phyloP scores from a whole-genome alignment of 2,113 vertebrate genomes.

The Seriola quinqueradiata region DNA sequence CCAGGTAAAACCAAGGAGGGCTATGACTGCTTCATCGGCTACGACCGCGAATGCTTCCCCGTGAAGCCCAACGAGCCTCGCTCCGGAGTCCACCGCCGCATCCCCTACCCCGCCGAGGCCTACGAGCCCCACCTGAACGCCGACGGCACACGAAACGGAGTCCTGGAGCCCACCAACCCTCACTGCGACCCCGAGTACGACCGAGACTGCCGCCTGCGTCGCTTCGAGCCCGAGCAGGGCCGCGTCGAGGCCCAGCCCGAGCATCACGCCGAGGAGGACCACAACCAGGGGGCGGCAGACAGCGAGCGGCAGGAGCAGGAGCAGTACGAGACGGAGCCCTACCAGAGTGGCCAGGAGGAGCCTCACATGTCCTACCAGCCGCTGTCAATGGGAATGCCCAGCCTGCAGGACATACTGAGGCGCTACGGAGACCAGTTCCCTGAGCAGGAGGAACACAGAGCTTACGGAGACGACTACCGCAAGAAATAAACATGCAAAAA shows the following conservation, averaged over 20 bases:
- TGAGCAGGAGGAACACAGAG: slow-evolving; percentile 80
- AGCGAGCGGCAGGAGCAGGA: slow-evolving; percentile 72
- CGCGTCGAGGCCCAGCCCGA: slow-evolving; percentile 35
- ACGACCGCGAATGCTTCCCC: slow-evolving; percentile 84
- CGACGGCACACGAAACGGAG: slow-evolving; percentile 75
- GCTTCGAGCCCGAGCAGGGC: slow-evolving; percentile 63
- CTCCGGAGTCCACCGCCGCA: slow-evolving; percentile 60
- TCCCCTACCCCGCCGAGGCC: slow-evolving; percentile 60
- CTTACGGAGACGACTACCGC: slow-evolving; percentile 82
- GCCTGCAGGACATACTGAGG: slow-evolving; percentile 83
- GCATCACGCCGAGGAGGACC: slow-evolving; percentile 52
- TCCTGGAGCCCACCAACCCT: slow-evolving; percentile 81
- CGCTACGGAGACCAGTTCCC: slow-evolving; percentile 78
- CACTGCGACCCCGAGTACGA: slow-evolving; percentile 87
- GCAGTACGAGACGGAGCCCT: slow-evolving; percentile 78
- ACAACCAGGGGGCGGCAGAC: slow-evolving; percentile 62
- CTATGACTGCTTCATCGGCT: slow-evolving; percentile 85
- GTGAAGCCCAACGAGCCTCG: slow-evolving; percentile 66
- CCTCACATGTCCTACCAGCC: slow-evolving; percentile 74
- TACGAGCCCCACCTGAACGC: slow-evolving; percentile 82
- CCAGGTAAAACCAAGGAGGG: slow-evolving; percentile 88
- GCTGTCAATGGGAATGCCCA: slow-evolving; percentile 71
- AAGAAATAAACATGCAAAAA: slow-evolving; percentile 75
- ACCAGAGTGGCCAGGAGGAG: slow-evolving; percentile 85
- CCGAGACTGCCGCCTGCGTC: slow-evolving; percentile 83